phyloP scores from a whole-genome alignment of 37 sponge, comb jelly and placozoan species.

The Chondrosia reniformis region DNA sequence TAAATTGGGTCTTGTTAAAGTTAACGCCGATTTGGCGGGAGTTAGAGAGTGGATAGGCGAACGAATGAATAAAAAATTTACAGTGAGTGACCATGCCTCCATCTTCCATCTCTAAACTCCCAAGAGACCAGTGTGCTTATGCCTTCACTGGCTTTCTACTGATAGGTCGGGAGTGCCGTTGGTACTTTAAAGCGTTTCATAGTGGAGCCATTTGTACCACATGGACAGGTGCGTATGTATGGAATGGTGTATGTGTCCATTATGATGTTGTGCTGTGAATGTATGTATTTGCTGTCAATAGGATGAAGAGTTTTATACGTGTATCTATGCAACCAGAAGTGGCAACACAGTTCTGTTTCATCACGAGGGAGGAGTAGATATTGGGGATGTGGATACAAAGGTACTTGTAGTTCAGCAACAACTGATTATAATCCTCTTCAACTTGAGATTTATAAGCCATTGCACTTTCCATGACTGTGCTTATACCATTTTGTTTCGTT shows the following conservation, averaged over 20 bases:
- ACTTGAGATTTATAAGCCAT: no score
- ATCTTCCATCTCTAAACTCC: no score
- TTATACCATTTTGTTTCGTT: no score
- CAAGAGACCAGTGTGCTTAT: no score
- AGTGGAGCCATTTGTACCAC: constrained; percentile 85
- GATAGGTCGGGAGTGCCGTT: constrained; percentile 58
- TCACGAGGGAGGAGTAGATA: constrained; percentile 90
- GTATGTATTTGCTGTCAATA: not conserved
- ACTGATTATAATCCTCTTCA: no score
- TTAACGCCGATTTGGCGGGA: constrained; percentile 56
- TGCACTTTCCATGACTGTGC: no score
- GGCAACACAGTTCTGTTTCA: constrained; percentile 88
- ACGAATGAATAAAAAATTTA: constrained; percentile 55
- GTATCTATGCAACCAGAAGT: constrained; percentile 73
- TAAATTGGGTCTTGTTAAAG: constrained; percentile 88
- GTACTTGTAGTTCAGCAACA: not conserved
- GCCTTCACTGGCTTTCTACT: no score
- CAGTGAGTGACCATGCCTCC: not conserved
- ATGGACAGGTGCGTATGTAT: constrained; percentile 46
- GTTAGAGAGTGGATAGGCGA: constrained; percentile 70
- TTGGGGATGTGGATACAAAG: constrained; percentile 90
- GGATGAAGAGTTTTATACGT: constrained; percentile 63
- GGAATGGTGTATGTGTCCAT: constrained; percentile 2
- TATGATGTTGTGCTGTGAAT: not conserved
- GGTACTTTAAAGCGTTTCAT: constrained; percentile 86